Evolutionary conservation across 2,113 vertebrate species (phyloP).

Genomic region (Lepidothrix coronata): DNA sequence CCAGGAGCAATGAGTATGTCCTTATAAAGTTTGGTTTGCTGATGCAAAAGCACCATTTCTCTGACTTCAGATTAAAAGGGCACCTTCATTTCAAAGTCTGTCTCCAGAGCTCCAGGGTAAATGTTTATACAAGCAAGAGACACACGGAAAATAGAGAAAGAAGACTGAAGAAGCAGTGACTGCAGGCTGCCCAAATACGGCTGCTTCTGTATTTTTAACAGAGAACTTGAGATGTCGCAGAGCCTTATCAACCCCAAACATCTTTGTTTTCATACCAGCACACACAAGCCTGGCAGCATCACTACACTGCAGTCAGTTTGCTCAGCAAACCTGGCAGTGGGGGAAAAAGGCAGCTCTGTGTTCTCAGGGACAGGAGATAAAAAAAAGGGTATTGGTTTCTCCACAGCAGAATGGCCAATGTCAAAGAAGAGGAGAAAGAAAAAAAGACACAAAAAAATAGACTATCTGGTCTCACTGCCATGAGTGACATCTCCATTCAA

Average conservation of each 20-base stretch:
- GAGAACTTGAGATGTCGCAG: background rate
- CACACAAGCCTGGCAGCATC: background rate
- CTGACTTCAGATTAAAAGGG: slow-evolving; percentile 29
- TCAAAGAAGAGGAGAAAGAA: background rate
- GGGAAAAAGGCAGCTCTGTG: background rate
- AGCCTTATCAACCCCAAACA: slow-evolving; percentile 36
- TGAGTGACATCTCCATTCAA: background rate
- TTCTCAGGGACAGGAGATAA: background rate
- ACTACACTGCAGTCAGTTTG: background rate
- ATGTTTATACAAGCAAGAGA: slow-evolving; percentile 39
- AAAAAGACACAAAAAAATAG: background rate
- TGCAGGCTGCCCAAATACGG: slow-evolving; percentile 9
- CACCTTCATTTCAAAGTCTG: slow-evolving; percentile 24
- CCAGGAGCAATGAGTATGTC: background rate
- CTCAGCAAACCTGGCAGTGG: background rate
- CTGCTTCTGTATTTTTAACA: slow-evolving; percentile 13
- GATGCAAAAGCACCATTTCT: slow-evolving; percentile 10
- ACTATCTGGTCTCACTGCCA: background rate
- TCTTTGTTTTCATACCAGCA: slow-evolving; percentile 7
- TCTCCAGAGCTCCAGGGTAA: slow-evolving; percentile 39
- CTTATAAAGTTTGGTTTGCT: background rate
- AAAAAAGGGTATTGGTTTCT: background rate
- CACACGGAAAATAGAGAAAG: background rate
- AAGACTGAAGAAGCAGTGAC: background rate
- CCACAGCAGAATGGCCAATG: background rate